Base-by-base conservation (phyloP, 1,140 invertebrate species). In the Drosophila pruinosa region DNA sequence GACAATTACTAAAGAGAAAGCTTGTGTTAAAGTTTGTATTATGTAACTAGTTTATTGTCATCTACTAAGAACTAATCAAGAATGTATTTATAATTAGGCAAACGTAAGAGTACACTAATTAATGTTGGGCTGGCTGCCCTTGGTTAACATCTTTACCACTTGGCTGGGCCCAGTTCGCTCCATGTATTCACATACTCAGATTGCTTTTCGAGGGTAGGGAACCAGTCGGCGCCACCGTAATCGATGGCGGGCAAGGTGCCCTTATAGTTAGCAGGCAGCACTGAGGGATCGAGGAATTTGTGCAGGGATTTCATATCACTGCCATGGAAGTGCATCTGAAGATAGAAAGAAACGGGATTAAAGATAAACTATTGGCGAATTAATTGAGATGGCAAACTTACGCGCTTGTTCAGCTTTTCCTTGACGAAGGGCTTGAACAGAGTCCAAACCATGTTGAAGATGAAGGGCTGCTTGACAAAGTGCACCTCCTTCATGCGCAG, bases 341-440 rank as follows among this genome's bases (percentile, higher is more conserved):
- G 5, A 92, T 0, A 0, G 0, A 17, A 22, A 31, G 0, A 22
- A n/a, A n/a, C n/a, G 12, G 0, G 8, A 14, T 24, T 15, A 45
- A 17, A 14, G 1, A 7, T 1, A 2, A 12, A 2, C 6, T 12
- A 1, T n/a, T 10, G 2, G 0, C 3, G 15, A 38, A 12, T 8
- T 1, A 7, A 50, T 1, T 6, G 17, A 19, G 21, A 0, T 47
- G 15, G 4, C 15, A 2, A 47, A 86, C 94, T 93, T 92, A 97
- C 96, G 91, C 96, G 95, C 26, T 93, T 94, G 90, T 94, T 95
- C 28, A 97, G 93, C 91, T 98, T 98, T 71, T 97, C 95, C 57
- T 94, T 94, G 22, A 98, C 94, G 79, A 98, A 96, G 0, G 97
- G 97, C 90, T 97, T 97, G 91, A 98, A 96, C 83, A 98, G 94